Percentiles rank a stretch among this genome's conserved stretches.
Conservation (phyloP, 2,888 invertebrate genomes). For the Nineta flava region DNA sequence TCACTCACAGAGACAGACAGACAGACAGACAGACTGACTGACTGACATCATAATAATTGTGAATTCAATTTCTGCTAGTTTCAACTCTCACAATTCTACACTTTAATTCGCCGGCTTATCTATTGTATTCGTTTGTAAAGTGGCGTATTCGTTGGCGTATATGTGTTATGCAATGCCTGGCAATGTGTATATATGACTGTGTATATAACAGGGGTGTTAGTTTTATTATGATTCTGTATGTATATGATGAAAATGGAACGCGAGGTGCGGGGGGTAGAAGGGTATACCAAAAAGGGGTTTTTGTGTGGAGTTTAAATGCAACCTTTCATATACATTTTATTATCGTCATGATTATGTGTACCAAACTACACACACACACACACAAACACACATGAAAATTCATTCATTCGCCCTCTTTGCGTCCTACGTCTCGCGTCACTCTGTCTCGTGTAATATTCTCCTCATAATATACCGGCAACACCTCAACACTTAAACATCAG, state of each 20-base stretch:
- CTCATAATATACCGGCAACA: background rate
- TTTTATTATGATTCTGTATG: too few species aligned
- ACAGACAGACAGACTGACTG: too few species aligned
- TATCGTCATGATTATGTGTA: too few species aligned
- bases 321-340: too few species aligned
- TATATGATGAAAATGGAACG: background rate
- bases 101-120: conserved; percentile 27
- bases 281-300: too few species aligned
- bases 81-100: conserved; percentile 6
- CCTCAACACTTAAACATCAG: background rate
- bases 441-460: background rate
- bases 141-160: background rate
- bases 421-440: background rate
- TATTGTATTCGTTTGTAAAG: conserved; percentile 20
- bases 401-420: too few species aligned
- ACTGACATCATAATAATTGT: background rate
- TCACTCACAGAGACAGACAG: too few species aligned
- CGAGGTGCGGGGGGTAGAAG: background rate
- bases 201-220: background rate
- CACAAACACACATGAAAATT: too few species aligned
- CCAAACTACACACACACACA: too few species aligned
- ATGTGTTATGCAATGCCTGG: too few species aligned
- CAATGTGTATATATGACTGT: too few species aligned
- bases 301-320: too few species aligned
- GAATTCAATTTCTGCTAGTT: conserved; percentile 8